Evolutionary conservation across 1,140 invertebrate species (phyloP).

Genomic region (Spodoptera litura): DNA sequence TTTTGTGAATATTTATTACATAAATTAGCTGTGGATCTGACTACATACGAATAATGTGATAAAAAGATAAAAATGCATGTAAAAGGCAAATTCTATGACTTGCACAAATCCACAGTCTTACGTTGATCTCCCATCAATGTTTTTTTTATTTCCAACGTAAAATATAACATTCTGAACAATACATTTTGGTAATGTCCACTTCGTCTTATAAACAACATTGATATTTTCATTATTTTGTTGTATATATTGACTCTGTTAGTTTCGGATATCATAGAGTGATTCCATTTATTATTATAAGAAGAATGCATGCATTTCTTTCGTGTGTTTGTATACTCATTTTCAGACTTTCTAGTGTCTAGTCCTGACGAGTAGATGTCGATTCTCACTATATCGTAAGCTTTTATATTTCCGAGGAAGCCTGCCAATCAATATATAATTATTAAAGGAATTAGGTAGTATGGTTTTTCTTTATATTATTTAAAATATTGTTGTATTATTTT

Average conservation of each 20-base stretch:
- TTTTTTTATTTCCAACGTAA: constrained; percentile 34
- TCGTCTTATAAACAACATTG: constrained; percentile 30
- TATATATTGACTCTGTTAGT: constrained; percentile 76
- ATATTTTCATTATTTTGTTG: constrained; percentile 62
- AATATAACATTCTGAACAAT: constrained; percentile 36
- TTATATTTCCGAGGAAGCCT: constrained; percentile 73
- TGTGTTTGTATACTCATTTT: constrained; percentile 83
- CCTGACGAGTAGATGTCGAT: constrained; percentile 79
- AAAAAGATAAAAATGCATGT: constrained; percentile 39
- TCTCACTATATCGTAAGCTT: constrained; percentile 78
- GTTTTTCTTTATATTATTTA: constrained; percentile 46
- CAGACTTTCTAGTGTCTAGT: constrained; percentile 82
- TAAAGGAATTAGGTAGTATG: constrained; percentile 43
- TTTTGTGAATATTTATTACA: constrained; percentile 57
- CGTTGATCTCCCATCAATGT: constrained; percentile 55
- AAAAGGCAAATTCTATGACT: constrained; percentile 21
- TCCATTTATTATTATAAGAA: constrained; percentile 84
- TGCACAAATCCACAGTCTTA: constrained; percentile 48
- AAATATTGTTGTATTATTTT: constrained; percentile 56
- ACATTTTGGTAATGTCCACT: constrained; percentile 34
- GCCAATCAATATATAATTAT: constrained; percentile 50
- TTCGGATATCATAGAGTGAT: constrained; percentile 82
- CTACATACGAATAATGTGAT: constrained; percentile 61
- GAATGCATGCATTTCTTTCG: constrained; percentile 85
- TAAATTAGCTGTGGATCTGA: constrained; percentile 62